These are phyloP conservation scores for Tauraco hartlaubi DNA, from an alignment of 2,797 vertebrate genomes.

Conservation along the genomic window DNA sequence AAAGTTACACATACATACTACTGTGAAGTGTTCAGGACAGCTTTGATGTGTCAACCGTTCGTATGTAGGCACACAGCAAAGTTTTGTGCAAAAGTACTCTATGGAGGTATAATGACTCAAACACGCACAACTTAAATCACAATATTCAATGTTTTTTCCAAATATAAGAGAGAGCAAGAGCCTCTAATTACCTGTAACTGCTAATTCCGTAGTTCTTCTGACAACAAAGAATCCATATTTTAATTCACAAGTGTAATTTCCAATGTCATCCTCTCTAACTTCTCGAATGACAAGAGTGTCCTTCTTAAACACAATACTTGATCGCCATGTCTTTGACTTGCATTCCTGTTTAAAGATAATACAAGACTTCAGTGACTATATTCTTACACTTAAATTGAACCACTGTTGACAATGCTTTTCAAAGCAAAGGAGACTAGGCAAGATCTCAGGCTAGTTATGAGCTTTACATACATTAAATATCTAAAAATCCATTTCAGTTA, in stretches of 20 bases:
- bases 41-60: background rate
- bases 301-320: slow-evolving; percentile 90
- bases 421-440: background rate
- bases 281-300: slow-evolving; percentile 92
- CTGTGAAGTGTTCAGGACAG: background rate
- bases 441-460: background rate
- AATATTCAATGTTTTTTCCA: background rate
- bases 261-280: slow-evolving; percentile 97
- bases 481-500: background rate
- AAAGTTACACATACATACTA: background rate
- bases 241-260: slow-evolving; percentile 98
- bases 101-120: background rate
- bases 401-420: background rate
- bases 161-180: background rate
- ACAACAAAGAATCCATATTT: slow-evolving; percentile 94
- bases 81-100: background rate
- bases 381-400: background rate
- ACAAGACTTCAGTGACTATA: background rate
- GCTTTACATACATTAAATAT: background rate
- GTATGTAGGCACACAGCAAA: background rate
- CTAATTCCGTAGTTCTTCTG: slow-evolving; percentile 93
- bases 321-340: slow-evolving; percentile 91
- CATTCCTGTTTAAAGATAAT: slow-evolving; percentile 88
- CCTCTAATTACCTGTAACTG: slow-evolving; percentile 90
- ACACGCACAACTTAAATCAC: background rate